Conservation (phyloP, 2,113 vertebrate genomes). For the Nothobranchius kuhntae region DNA sequence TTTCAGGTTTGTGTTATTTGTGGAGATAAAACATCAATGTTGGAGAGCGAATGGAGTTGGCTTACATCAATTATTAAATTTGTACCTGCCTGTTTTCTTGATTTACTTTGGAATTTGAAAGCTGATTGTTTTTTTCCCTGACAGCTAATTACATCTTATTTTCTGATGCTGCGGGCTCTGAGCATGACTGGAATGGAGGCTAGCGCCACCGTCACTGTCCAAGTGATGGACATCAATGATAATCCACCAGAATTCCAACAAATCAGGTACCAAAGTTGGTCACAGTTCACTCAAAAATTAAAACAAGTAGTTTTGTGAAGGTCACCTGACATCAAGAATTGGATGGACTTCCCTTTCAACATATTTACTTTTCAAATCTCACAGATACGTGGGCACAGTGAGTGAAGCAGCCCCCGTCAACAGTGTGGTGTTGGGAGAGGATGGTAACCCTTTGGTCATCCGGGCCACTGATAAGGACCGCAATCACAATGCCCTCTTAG, state of each 20-base stretch:
- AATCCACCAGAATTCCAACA: conserved; percentile 88
- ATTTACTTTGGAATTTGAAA: background rate
- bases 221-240: conserved; percentile 93
- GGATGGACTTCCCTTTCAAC: background rate
- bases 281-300: background rate
- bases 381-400: conserved; percentile 76
- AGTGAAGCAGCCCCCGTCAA: conserved; percentile 92
- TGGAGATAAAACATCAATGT: too few relatives aligned
- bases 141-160: conserved; percentile 81
- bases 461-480: conserved; percentile 89
- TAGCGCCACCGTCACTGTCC: conserved; percentile 85
- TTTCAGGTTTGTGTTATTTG: too few relatives aligned
- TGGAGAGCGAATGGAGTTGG: too few relatives aligned
- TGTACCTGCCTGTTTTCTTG: background rate
- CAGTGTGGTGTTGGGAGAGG: conserved; percentile 85
- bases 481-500: conserved; percentile 92
- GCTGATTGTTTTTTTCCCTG: conserved; percentile 24
- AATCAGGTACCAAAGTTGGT: conserved; percentile 76
- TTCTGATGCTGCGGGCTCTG: conserved; percentile 83
- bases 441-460: conserved; percentile 89
- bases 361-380: background rate
- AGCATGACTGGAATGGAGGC: conserved; percentile 94
- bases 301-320: too few relatives aligned
- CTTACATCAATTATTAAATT: too few relatives aligned
- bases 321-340: too few relatives aligned